These are phyloP conservation scores for Siniperca knerii DNA, from an alignment of 2,113 vertebrate genomes.

Conservation along the genomic window DNA sequence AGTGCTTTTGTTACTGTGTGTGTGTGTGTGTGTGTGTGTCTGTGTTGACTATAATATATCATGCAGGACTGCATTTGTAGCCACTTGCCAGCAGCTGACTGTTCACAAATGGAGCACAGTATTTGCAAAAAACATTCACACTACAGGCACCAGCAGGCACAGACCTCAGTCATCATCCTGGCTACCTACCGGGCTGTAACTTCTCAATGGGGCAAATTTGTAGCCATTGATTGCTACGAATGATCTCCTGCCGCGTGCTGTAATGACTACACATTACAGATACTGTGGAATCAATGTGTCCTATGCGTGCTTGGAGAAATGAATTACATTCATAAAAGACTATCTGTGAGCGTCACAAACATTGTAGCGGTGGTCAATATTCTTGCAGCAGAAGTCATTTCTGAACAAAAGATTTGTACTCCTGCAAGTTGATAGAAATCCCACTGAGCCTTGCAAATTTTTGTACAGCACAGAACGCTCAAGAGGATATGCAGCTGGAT, in stretches of 20 bases:
- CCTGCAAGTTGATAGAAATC: constrained; percentile 73
- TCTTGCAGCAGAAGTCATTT: constrained; percentile 73
- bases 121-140: constrained; percentile 67
- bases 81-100: constrained; percentile 60
- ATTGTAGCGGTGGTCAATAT: constrained; percentile 72
- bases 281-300: constrained; percentile 79
- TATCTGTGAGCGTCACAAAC: constrained; percentile 75
- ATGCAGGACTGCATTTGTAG: constrained; percentile 50
- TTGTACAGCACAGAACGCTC: constrained; percentile 48
- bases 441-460: constrained; percentile 74
- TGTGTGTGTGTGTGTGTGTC: neutral
- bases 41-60: constrained; percentile 44
- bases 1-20: constrained; percentile 13
- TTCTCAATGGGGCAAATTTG: constrained; percentile 80
- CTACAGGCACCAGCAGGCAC: constrained; percentile 54
- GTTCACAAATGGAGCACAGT: constrained; percentile 55
- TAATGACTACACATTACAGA: constrained; percentile 82
- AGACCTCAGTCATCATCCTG: constrained; percentile 67
- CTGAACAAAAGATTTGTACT: constrained; percentile 76
- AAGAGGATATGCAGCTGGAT: constrained; percentile 71
- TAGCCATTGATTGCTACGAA: constrained; percentile 80
- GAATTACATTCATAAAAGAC: constrained; percentile 80
- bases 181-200: constrained; percentile 73
- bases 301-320: constrained; percentile 77
- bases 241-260: constrained; percentile 75